Evolutionary conservation across 2,797 vertebrate species (phyloP).

Genomic region (Spea hammondii): DNA sequence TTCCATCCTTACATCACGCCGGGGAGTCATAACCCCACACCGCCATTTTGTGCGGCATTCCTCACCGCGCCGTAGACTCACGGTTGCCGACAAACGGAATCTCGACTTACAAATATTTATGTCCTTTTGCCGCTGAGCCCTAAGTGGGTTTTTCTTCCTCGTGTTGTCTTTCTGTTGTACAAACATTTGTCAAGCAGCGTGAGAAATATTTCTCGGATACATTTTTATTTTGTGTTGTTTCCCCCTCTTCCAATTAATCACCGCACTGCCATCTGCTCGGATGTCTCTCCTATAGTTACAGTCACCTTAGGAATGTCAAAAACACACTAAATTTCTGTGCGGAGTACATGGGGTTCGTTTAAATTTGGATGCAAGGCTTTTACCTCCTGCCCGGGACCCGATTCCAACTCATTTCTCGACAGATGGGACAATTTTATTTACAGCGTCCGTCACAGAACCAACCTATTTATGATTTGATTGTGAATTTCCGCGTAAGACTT

Average conservation of each 20-base stretch:
- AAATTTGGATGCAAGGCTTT: too few species aligned
- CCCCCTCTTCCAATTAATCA: constrained; percentile 55
- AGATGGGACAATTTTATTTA: too few species aligned
- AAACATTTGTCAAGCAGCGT: constrained; percentile 49
- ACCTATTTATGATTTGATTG: too few species aligned
- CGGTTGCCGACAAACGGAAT: background rate
- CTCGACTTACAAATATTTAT: constrained; percentile 17
- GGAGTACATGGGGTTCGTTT: too few species aligned
- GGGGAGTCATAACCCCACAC: too few species aligned
- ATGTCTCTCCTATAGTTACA: constrained; percentile 31
- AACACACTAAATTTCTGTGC: background rate
- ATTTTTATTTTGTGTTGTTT: constrained; percentile 52
- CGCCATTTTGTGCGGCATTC: background rate
- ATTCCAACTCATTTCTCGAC: too few species aligned
- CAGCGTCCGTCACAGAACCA: too few species aligned
- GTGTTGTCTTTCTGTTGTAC: constrained; percentile 39
- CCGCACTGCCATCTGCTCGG: constrained; percentile 57
- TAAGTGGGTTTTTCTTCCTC: constrained; percentile 9
- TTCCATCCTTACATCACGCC: too few species aligned
- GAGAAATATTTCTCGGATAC: constrained; percentile 18
- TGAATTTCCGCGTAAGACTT: too few species aligned
- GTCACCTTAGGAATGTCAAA: constrained; percentile 1
- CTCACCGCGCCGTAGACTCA: background rate
- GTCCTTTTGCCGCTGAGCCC: constrained; percentile 5
- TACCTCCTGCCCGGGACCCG: too few species aligned